Evolutionary conservation across 2,113 vertebrate genomes (phyloP), one percentile per base, ranked within the genome.

Genomic region (Cavia aperea): DNA sequence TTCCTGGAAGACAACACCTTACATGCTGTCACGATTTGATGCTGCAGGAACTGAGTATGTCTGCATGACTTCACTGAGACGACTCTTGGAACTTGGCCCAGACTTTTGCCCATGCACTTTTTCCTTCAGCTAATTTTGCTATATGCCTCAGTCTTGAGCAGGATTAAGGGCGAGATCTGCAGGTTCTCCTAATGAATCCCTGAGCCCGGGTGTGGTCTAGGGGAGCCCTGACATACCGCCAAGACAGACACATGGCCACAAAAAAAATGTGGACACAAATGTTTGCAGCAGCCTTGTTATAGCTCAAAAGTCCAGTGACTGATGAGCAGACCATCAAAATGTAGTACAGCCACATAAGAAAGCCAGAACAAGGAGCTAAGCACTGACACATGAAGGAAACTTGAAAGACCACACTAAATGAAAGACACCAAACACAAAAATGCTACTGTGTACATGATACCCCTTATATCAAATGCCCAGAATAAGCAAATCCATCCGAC

Each of bases 361-460:
- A 36, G 77, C 26, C 66, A 78, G 31, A 62, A 88, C 85, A 81
- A 90, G 63, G 43, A 86, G 66, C 7, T 14, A 31, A 72, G 15
- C 56, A 10, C 13, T 82, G 16, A 56, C 7, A 31, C 6, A 24
- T 0, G 23, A 39, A 58, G 11, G 11, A 78, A 62, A 15, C 54
- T 14, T 54, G 46, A 81, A 87, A 66, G 11, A 51, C 23, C 51
- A 26, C 0, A 24, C 11, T 49, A 54, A 43, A 54, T 31, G 21
- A 63, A 78, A 75, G 49, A 68, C 66, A 31, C 15, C 89, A 72
- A 86, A 51, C 49, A 77, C 33, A 60, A 51, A 86, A 90, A 85
- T 31, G 36, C 21, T 26, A 13, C 16, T 11, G 2, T 49, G 14
- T 49, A 2, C 33, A 31, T 63, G 82, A 75, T 5, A 36, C 24